A percentile compares a stretch with the other conserved stretches of the same genome.
Conservation (phyloP, 2,113 vertebrate genomes). For the Equus quagga region DNA sequence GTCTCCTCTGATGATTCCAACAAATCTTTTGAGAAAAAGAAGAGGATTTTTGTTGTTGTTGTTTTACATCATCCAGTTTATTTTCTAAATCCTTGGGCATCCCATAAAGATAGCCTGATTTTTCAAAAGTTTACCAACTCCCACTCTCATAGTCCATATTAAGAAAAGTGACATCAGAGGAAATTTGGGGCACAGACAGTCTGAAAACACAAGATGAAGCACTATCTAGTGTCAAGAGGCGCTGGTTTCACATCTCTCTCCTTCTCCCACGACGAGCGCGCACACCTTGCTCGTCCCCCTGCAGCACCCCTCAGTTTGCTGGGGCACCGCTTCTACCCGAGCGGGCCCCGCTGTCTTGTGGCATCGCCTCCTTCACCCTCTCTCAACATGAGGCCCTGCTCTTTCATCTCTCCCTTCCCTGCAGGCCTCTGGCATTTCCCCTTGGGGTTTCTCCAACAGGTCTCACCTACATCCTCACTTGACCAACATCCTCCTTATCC, state of each 20-base stretch:
- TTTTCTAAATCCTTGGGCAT: background rate
- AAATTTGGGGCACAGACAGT: background rate
- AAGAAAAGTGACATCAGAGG: conserved; percentile 50
- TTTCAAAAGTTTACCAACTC: background rate
- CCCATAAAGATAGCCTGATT: background rate
- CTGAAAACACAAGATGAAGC: background rate
- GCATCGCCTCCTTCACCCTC: background rate
- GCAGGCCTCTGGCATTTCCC: background rate
- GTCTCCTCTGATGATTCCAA: background rate
- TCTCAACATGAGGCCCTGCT: background rate
- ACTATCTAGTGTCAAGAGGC: background rate
- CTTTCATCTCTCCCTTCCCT: background rate
- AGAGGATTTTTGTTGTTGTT: background rate
- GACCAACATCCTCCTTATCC: background rate
- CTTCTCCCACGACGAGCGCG: background rate
- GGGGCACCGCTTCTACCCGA: background rate
- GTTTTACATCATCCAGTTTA: background rate
- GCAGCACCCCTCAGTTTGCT: too few species aligned
- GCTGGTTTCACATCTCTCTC: background rate
- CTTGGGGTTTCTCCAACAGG: background rate
- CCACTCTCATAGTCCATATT: background rate
- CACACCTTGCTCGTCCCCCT: background rate
- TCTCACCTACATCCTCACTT: background rate
- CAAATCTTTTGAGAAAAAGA: background rate
- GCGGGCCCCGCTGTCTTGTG: background rate